Evolutionary conservation across 2,113 vertebrate genomes (phyloP).

Genomic region (Ifrita kowaldi): DNA sequence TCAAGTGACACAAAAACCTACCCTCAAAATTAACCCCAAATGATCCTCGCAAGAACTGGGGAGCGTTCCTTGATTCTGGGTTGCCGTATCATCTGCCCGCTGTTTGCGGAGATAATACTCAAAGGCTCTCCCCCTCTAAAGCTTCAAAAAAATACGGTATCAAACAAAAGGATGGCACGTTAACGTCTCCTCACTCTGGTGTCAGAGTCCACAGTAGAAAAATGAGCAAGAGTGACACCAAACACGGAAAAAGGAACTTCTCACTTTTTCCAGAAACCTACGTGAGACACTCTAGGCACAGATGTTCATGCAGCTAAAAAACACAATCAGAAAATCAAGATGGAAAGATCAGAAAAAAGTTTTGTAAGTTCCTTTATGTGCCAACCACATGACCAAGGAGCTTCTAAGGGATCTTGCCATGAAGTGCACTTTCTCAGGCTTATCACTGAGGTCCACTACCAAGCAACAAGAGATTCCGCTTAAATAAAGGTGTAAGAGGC

Average conservation of each 20-base stretch:
- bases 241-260: not conserved
- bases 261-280: not conserved
- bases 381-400: not conserved
- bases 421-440: not conserved
- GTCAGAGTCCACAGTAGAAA: not conserved
- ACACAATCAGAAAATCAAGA: not conserved
- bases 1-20: not conserved
- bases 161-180: not conserved
- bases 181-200: not conserved
- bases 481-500: not conserved
- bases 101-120: not conserved
- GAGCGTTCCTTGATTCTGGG: not conserved
- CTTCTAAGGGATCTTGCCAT: not conserved
- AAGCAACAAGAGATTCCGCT: not conserved
- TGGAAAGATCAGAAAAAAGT: not conserved
- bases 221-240: not conserved
- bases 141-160: not conserved
- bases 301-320: not conserved
- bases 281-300: not conserved
- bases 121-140: conserved; percentile 4
- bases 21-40: conserved; percentile 40
- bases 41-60: not conserved
- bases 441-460: not conserved
- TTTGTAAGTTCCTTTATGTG: not conserved
- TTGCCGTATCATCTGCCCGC: not conserved